Conservation (phyloP, 2,113 vertebrate genomes). For the Chloebia gouldiae region DNA sequence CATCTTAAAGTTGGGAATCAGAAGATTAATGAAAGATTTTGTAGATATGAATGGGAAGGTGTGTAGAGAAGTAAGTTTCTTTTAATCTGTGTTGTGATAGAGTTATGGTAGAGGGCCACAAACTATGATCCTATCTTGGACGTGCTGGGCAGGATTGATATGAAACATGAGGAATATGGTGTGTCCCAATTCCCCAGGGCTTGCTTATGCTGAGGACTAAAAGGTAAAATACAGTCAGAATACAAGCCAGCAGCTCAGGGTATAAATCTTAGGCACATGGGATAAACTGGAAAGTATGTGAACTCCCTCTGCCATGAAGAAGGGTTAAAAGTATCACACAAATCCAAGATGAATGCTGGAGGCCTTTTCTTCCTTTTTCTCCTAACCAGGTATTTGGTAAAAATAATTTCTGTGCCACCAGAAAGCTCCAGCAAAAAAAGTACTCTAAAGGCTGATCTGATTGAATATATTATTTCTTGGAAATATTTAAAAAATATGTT, state of each 20-base stretch:
- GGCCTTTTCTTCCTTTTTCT: background rate
- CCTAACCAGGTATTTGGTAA: background rate
- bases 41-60: background rate
- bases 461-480: background rate
- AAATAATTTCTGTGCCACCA: slow-evolving; percentile 17
- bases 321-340: background rate
- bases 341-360: background rate
- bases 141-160: background rate
- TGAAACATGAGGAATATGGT: background rate
- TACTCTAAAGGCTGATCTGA: background rate
- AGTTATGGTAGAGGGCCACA: background rate
- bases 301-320: background rate
- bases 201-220: background rate
- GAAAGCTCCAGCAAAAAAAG: background rate
- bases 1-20: background rate
- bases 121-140: background rate
- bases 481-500: background rate
- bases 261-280: background rate
- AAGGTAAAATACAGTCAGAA: background rate
- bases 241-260: background rate
- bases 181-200: background rate
- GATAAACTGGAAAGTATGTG: background rate
- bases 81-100: background rate
- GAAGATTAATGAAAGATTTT: slow-evolving; percentile 5
- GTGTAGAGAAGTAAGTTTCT: background rate